A percentile compares a stretch with the other conserved stretches of the same genome.
These are phyloP conservation scores for Oasisia sp. DNA, from an alignment of 2,888 invertebrate species.

Conservation along the genomic window DNA sequence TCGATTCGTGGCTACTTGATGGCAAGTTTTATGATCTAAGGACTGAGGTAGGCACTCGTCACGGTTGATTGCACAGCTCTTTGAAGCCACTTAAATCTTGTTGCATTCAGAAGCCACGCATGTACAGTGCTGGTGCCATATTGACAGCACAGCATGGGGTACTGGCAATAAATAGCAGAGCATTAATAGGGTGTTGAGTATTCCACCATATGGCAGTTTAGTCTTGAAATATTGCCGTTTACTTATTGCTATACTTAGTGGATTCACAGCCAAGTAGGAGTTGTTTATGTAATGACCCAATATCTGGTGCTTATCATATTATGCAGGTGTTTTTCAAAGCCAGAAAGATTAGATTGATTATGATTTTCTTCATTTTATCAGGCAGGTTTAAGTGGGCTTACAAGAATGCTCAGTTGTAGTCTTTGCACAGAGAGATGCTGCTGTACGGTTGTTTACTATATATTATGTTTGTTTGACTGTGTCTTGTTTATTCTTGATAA, in stretches of 20 bases:
- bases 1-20: background rate
- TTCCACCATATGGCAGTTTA: background rate
- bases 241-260: background rate
- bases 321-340: background rate
- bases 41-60: background rate
- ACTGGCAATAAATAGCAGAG: background rate
- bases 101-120: background rate
- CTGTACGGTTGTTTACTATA: background rate
- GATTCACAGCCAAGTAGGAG: background rate
- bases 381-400: background rate
- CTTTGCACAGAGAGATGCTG: background rate
- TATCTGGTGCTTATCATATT: background rate
- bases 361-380: background rate
- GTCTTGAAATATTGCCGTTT: background rate
- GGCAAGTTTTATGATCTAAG: background rate
- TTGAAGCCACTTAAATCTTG: background rate
- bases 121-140: background rate
- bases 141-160: background rate
- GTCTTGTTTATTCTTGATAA: no score
- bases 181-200: background rate
- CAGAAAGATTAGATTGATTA: background rate
- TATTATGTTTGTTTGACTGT: background rate
- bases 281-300: background rate
- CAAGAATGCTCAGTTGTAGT: background rate
- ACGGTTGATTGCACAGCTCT: background rate